Conservation (phyloP, 1,140 invertebrate species). For the Aradophagus sp. region DNA sequence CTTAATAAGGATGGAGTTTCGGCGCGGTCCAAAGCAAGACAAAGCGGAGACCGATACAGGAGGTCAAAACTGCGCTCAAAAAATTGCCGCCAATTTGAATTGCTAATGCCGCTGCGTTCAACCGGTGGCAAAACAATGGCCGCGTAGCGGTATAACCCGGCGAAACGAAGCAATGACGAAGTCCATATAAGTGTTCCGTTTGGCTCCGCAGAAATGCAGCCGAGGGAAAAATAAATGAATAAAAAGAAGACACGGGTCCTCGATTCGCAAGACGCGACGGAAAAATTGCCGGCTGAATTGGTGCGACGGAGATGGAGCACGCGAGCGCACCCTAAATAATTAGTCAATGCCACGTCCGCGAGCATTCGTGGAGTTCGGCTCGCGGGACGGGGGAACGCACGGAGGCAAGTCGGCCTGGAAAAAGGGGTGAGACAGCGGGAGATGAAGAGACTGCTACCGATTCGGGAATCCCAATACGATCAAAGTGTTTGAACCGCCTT, state of each 20-base stretch:
- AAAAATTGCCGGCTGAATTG: conserved; percentile 33
- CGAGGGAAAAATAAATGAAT: conserved; percentile 70
- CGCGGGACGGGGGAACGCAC: conserved; percentile 6
- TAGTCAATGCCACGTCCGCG: conserved; percentile 72
- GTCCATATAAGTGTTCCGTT: conserved; percentile 74
- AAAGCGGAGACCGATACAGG: conserved; percentile 73
- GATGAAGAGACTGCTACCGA: conserved; percentile 58
- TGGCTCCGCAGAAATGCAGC: conserved; percentile 71
- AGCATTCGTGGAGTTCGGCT: conserved; percentile 44
- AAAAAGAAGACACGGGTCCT: conserved; percentile 49
- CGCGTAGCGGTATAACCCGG: conserved; percentile 71
- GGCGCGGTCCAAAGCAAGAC: conserved; percentile 64
- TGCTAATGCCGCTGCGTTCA: conserved; percentile 68
- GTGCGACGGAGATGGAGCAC: conserved; percentile 47
- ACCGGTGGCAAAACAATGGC: conserved; percentile 72
- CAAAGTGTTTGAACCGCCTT: conserved; percentile 55
- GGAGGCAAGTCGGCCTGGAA: conserved; percentile 27
- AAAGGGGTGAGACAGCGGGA: conserved; percentile 44
- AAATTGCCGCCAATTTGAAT: conserved; percentile 77
- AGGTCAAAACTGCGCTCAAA: conserved; percentile 76
- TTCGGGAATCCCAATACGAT: conserved; percentile 56
- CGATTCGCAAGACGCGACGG: conserved; percentile 31
- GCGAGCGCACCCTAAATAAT: conserved; percentile 71
- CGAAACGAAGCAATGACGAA: conserved; percentile 70
- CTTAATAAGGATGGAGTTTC: conserved; percentile 75